Percentiles rank a stretch among this genome's conserved stretches.
Conservation (phyloP, 2,113 vertebrate species). For the Motacilla alba region DNA sequence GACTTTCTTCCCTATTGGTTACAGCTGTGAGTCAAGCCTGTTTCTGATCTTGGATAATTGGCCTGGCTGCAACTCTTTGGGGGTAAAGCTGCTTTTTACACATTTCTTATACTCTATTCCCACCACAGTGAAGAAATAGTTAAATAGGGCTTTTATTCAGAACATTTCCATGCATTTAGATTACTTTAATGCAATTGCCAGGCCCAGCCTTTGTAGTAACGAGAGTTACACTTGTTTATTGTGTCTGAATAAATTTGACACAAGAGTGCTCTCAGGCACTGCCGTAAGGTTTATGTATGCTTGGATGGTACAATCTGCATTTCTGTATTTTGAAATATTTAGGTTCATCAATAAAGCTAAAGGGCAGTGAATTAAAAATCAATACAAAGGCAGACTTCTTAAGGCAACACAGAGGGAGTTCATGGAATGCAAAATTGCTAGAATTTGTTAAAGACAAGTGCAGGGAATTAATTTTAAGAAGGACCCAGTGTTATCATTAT, state of each 20-base stretch:
- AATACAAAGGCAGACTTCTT: conserved; percentile 52
- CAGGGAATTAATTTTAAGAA: conserved; percentile 24
- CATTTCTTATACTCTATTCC: too few species aligned
- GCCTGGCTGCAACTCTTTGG: too few species aligned
- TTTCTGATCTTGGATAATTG: too few species aligned
- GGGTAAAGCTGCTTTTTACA: too few species aligned
- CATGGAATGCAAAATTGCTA: neutral
- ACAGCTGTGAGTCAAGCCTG: too few species aligned
- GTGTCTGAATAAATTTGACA: conserved; percentile 12
- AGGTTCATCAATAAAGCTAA: conserved; percentile 55
- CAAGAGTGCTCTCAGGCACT: neutral
- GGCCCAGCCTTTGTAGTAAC: neutral
- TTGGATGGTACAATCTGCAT: neutral
- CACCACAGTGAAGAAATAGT: neutral
- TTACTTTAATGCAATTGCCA: neutral
- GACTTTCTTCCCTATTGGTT: too few species aligned
- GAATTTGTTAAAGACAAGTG: conserved; percentile 6
- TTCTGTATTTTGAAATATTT: conserved; percentile 41
- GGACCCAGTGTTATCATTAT: neutral
- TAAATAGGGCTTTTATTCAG: neutral
- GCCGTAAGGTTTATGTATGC: neutral
- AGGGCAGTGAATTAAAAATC: conserved; percentile 59
- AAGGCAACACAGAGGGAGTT: conserved; percentile 15
- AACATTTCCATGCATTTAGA: neutral
- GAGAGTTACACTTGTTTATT: neutral